Evolutionary conservation across 2,113 vertebrate genomes (phyloP), one percentile per base, ranked within the genome.

Genomic region (Gulo gulo): DNA sequence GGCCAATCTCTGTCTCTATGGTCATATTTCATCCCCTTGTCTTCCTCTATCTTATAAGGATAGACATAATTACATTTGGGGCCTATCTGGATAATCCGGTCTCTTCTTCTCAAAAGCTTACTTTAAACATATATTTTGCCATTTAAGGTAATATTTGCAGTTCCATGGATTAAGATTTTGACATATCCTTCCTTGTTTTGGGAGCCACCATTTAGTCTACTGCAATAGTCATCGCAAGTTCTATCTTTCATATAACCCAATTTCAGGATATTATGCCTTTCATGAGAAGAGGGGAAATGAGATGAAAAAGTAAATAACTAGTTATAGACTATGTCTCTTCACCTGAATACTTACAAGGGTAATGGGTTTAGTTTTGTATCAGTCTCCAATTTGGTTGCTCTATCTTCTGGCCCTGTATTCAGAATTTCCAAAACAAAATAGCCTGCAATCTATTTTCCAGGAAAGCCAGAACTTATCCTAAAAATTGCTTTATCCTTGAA

Each of bases 401-500:
- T 92, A n/a, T 55, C 55, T 50, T 86, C 47, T 90, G 42, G 0
- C 29, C 12, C 29, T 47, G 1, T 95, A 45, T 69, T 96, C 52
- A 94, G 42, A 73, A 87, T 52, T 84, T 83, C 4, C n/a, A 84
- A 88, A 92, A 88, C 45, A 73, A 95, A 39, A 69, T 20, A 59
- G 2, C 39, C 59, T 89, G 36, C 83, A 63, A 97, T 93, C 24
- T 73, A 18, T 96, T 95, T 97, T 93, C 50, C n/a, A 96, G 29
- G 21, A 94, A 95, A 89, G 1, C 12, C 42, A 96, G 21, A 55
- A 88, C 55, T 92, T 90, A 94, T 55, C n/a, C 20, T 67, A 87
- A 57, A 96, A 96, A 97, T 83, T 88, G 45, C 18, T 93, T 96
- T 97, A 79, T 91, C 71, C 65, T 96, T 95, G 55, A 96, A 97